Evolutionary conservation across 2,888 invertebrate genomes (phyloP).

Genomic region (Drosophila cognata): DNA sequence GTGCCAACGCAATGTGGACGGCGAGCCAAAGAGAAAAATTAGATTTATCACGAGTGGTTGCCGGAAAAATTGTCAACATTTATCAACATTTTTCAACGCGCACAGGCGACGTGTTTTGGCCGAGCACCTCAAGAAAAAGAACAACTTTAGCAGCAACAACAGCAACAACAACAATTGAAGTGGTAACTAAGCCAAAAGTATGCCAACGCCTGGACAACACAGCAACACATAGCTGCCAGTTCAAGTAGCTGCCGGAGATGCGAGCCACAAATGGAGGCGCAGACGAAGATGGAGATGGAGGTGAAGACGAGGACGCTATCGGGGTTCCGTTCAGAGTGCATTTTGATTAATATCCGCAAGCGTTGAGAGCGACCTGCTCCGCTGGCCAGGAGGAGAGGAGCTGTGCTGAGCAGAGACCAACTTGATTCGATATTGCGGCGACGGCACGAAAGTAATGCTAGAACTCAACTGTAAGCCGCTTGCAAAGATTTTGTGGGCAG

Average conservation of each 20-base stretch:
- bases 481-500: slow-evolving; percentile 56
- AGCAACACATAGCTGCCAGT: slow-evolving; percentile 15
- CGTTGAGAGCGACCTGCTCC: slow-evolving; percentile 45
- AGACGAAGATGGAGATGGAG: slow-evolving; percentile 14
- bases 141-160: slow-evolving; percentile 29
- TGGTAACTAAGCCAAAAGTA: slow-evolving; percentile 67
- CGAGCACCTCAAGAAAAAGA: slow-evolving; percentile 59
- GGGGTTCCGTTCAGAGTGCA: slow-evolving; percentile 40
- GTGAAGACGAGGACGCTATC: neutral
- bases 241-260: slow-evolving; percentile 38
- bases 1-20: slow-evolving; percentile 60
- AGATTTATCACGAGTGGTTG: slow-evolving; percentile 83
- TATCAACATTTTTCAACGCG: slow-evolving; percentile 82
- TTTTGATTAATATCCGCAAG: slow-evolving; percentile 78
- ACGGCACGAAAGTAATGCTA: slow-evolving; percentile 26
- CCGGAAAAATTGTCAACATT: slow-evolving; percentile 83
- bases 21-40: slow-evolving; percentile 73
- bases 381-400: slow-evolving; percentile 24
- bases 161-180: slow-evolving; percentile 43
- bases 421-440: slow-evolving; percentile 12
- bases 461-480: slow-evolving; percentile 45
- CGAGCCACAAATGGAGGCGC: slow-evolving; percentile 5
- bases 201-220: slow-evolving; percentile 50
- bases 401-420: slow-evolving; percentile 14
- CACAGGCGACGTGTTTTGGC: slow-evolving; percentile 72